These are phyloP conservation scores for Oostethus manadensis DNA, from an alignment of 2,113 vertebrate genomes.

Conservation along the genomic window DNA sequence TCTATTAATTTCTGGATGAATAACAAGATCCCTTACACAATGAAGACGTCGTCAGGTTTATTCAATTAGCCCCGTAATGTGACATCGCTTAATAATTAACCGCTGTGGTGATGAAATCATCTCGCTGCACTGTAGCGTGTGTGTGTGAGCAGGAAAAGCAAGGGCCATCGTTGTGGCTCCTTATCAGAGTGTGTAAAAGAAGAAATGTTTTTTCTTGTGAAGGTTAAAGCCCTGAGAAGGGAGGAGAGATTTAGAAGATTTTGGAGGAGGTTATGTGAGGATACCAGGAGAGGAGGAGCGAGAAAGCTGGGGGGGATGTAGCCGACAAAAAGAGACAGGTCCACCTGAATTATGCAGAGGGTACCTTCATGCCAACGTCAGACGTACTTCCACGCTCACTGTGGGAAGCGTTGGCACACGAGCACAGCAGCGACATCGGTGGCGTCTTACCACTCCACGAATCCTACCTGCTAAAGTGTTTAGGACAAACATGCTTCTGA, in stretches of 20 bases:
- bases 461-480: too few species aligned
- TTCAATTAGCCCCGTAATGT: constrained; percentile 38
- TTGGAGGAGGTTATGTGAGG: constrained; percentile 27
- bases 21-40: constrained; percentile 40
- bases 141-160: constrained; percentile 8
- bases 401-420: constrained; percentile 2
- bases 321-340: constrained; percentile 50
- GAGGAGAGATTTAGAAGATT: constrained; percentile 13
- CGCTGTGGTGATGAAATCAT: constrained; percentile 32
- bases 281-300: not conserved
- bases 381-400: constrained; percentile 38
- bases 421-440: not conserved
- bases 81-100: constrained; percentile 45
- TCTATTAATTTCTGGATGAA: constrained; percentile 41
- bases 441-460: too few species aligned
- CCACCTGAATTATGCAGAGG: constrained; percentile 61
- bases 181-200: constrained; percentile 33
- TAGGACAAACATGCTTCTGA: too few species aligned
- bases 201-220: constrained; percentile 25
- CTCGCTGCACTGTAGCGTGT: constrained; percentile 15
- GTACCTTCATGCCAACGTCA: constrained; percentile 50
- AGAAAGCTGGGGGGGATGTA: constrained; percentile 3
- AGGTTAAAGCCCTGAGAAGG: constrained; percentile 26
- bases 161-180: not conserved
- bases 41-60: constrained; percentile 30